Base-by-base conservation (phyloP, 1,140 invertebrate genomes). In the Pseudomyrmex dendroicus region DNA sequence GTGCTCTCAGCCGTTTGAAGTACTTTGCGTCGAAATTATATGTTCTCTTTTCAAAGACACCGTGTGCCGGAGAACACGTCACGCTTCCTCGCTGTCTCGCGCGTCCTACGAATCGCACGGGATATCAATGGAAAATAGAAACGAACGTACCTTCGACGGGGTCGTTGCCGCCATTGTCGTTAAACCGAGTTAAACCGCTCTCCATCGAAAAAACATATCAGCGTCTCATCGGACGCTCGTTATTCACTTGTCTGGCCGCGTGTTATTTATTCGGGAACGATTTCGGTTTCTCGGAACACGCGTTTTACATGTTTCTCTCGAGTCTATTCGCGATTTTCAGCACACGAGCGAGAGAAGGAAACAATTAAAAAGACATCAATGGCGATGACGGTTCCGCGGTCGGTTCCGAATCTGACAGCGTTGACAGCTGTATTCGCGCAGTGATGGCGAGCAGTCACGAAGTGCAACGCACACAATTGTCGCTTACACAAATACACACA, bases 161-260 rank as follows among this genome's bases (percentile, higher is more conserved):
- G 92, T 93, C 91, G 93, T 91, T 92, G 92, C 92, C 89, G 92
- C 91, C 92, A 93, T 93, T 93, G 91, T 93, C 90, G 91, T 91
- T 92, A 93, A 90, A 91, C 90, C 83, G 86, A 89, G 91, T 91
- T 92, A 93, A 90, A 91, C 90, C 83, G 86, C 87, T 91, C 74
- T 91, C 89, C 89, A 91, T 90, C 89, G 88, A 87, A 90, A 52
- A 92, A 91, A 93, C 90, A 93, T 93, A 93, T 92, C 90, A 92
- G 90, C 90, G 85, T 87, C 84, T 92, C 89, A 91, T 90, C 77
- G 48, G 74, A 87, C 62, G 56, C 86, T 63, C 83, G 77, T 84
- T 57, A 44, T 35, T 73, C 56, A 67, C 70, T 82, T 64, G 50
- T 50, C 54, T 54, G 2, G 22, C 1, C 70, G 20, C 15, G 52